Evolutionary conservation across 1,140 invertebrate species (phyloP).

Genomic region (Holcopasites calliopsidis): DNA sequence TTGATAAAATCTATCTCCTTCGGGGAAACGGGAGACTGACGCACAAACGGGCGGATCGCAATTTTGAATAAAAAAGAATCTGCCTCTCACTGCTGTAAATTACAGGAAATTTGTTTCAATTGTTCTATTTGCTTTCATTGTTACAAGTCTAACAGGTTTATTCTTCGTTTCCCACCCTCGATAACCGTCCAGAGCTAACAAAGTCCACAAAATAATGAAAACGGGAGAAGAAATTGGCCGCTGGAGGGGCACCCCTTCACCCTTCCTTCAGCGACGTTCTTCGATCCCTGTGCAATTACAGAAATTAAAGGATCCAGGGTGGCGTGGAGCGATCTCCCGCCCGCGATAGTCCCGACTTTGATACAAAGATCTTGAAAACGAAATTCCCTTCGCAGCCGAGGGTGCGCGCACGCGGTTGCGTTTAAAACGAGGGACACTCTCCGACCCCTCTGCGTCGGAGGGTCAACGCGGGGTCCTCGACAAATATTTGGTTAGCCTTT

Average conservation of each 20-base stretch:
- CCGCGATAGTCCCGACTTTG: conserved; percentile 50
- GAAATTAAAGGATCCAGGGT: conserved; percentile 41
- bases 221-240: neutral
- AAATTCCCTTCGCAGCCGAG: neutral
- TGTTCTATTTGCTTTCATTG: too few relatives aligned
- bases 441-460: conserved; percentile 48
- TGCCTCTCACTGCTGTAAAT: too few relatives aligned
- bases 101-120: too few relatives aligned
- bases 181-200: too few relatives aligned
- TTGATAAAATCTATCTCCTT: conserved; percentile 29
- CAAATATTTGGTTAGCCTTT: conserved; percentile 78
- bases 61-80: too few relatives aligned
- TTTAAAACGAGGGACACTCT: conserved; percentile 48
- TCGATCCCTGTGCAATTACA: conserved; percentile 25
- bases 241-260: neutral
- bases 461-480: conserved; percentile 70
- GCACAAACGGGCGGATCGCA: neutral
- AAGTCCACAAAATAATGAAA: too few relatives aligned
- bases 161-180: too few relatives aligned
- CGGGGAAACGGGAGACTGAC: neutral
- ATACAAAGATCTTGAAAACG: conserved; percentile 48
- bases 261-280: neutral
- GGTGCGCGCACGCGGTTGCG: conserved; percentile 54
- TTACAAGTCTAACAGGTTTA: too few relatives aligned
- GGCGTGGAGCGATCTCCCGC: conserved; percentile 24